Conservation (phyloP, 2,888 invertebrate species). For the Noctua janthe region DNA sequence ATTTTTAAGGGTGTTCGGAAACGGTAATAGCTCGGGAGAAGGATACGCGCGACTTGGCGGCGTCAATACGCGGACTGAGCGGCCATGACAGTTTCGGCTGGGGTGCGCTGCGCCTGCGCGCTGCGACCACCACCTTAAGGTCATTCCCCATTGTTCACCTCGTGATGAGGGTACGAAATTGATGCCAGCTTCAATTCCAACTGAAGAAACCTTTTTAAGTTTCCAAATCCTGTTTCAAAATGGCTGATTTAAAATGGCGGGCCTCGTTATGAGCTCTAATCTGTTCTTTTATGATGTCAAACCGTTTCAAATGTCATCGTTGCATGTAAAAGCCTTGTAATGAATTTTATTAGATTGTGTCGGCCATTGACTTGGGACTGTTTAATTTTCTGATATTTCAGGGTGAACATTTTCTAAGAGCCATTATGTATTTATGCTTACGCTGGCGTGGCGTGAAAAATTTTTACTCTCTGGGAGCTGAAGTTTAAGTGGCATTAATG, state of each 20-base stretch:
- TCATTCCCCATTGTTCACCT: slow-evolving; percentile 84
- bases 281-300: slow-evolving; percentile 63
- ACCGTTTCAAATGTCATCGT: slow-evolving; percentile 53
- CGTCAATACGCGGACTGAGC: slow-evolving; percentile 88
- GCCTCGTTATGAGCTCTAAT: slow-evolving; percentile 59
- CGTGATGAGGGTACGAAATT: slow-evolving; percentile 71
- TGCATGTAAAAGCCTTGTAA: slow-evolving; percentile 52
- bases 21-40: slow-evolving; percentile 44
- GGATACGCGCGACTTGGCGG: slow-evolving; percentile 77
- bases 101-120: slow-evolving; percentile 84
- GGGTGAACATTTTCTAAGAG: slow-evolving; percentile 23
- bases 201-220: slow-evolving; percentile 78
- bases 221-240: slow-evolving; percentile 70
- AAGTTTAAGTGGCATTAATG: slow-evolving; percentile 55
- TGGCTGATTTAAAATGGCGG: slow-evolving; percentile 65
- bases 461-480: slow-evolving; percentile 30
- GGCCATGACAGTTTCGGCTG: slow-evolving; percentile 86
- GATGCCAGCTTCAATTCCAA: slow-evolving; percentile 70
- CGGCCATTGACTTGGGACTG: slow-evolving; percentile 26
- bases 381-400: slow-evolving; percentile 45
- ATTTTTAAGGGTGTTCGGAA: slow-evolving; percentile 61
- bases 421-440: slow-evolving; percentile 16
- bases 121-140: slow-evolving; percentile 76
- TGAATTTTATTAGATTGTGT: slow-evolving; percentile 56
- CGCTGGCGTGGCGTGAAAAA: slow-evolving; percentile 30